Evolutionary conservation across 2,888 invertebrate genomes (phyloP), one percentile per base, ranked within the genome.

Genomic region (Silvanus unidentatus): DNA sequence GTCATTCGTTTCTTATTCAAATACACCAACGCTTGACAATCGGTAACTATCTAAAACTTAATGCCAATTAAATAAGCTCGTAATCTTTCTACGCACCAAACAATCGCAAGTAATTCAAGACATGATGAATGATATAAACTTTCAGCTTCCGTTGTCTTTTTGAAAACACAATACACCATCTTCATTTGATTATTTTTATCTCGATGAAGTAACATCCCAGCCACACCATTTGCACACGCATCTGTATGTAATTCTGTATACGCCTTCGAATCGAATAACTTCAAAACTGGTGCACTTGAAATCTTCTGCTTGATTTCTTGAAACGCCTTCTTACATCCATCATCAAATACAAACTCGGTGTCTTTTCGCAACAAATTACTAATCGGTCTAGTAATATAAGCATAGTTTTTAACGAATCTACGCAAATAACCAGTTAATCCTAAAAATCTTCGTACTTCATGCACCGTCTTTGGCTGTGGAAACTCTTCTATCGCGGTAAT

Each of bases 131-230:
- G 52, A 38, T 57, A 59, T 39, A 52, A 54, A 11, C 45, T 44
- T 44, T 62, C 61, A 4, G 49, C 42, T 9, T 46, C 45, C 1
- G 55, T 53, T 1, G 57, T 58, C 34, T 58, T 58, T 28, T 48
- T 49, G 10, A 56, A 58, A n/a, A 58, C 28, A 28, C 28, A 28
- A 43, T 59, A 54, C n/a, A 61, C 49, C 4, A 59, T 49, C 36
- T 57, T 53, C 15, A 53, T 40, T 11, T 39, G 43, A 5, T 49
- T 44, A 37, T 54, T 50, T 6, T 53, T 50, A 13, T 54, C 53
- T 40, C 44, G 35, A 41, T 64, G 62, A 6, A 63, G 29, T 9
- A 62, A 40, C 28, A 60, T 49, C 13, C 57, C 60, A 3, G 59
- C 60, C 3, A 55, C 43, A 1, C 61, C 63, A 0, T 38, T 15